phyloP scores from a whole-genome alignment of 2,113 vertebrate species.

The Pollimyrus isidori region DNA sequence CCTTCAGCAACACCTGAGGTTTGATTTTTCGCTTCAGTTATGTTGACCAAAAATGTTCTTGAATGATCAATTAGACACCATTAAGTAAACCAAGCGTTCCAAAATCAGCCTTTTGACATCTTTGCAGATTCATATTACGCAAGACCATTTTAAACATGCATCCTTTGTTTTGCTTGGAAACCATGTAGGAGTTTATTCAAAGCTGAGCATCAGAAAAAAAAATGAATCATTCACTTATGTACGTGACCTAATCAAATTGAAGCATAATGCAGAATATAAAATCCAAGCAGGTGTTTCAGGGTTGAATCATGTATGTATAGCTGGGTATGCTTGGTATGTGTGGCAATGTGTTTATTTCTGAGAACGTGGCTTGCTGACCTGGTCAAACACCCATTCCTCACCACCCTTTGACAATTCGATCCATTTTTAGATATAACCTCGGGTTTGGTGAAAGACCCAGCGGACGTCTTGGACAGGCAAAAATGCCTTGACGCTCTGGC shows the following conservation, averaged over 20 bases:
- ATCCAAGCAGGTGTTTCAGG: background rate
- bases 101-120: background rate
- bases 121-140: background rate
- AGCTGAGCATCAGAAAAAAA: background rate
- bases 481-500: constrained; percentile 99
- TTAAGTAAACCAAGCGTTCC: background rate
- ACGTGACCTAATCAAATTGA: background rate
- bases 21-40: background rate
- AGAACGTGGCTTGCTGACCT: constrained; percentile 91
- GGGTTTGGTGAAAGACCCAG: constrained; percentile 93
- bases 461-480: constrained; percentile 99
- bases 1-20: background rate
- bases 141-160: background rate
- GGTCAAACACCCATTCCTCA: constrained; percentile 99
- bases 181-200: background rate
- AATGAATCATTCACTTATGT: background rate
- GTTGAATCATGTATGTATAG: background rate
- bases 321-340: constrained; percentile 71
- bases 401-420: constrained; percentile 99
- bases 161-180: background rate
- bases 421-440: constrained; percentile 99
- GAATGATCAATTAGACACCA: background rate
- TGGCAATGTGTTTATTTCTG: constrained; percentile 78
- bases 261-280: background rate
- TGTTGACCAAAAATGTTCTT: background rate